Evolutionary conservation across 2,113 vertebrate genomes (phyloP).

Genomic region (Climacteris rufus): DNA sequence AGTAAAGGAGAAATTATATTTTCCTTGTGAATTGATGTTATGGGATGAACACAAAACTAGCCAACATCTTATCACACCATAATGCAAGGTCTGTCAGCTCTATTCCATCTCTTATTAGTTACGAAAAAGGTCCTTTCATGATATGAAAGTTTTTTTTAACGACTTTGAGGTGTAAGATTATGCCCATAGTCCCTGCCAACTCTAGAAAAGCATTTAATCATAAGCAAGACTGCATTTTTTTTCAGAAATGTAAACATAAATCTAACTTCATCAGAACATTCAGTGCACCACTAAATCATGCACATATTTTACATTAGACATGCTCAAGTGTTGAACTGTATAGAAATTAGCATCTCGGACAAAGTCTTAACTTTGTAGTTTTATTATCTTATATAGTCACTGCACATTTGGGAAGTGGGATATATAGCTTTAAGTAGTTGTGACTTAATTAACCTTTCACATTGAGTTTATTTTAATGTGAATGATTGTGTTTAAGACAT

Average conservation of each 20-base stretch:
- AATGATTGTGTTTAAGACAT: background rate
- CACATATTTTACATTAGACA: background rate
- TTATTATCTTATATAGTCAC: background rate
- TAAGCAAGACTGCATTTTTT: background rate
- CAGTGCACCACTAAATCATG: background rate
- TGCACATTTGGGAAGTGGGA: background rate
- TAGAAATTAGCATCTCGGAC: background rate
- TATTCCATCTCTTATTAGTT: background rate
- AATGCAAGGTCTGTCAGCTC: background rate
- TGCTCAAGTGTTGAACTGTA: background rate
- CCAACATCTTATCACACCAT: background rate
- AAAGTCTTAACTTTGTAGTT: background rate
- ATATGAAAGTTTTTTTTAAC: background rate
- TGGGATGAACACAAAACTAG: background rate
- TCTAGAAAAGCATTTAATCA: background rate
- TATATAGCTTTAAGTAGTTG: background rate
- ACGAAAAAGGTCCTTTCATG: background rate
- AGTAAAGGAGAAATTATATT: background rate
- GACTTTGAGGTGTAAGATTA: background rate
- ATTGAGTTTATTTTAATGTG: background rate
- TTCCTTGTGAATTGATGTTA: background rate
- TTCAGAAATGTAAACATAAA: constrained; percentile 2
- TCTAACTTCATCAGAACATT: background rate
- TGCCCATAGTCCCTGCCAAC: background rate
- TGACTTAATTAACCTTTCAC: background rate